Evolutionary conservation across 2,888 invertebrate species (phyloP).

Genomic region (Andrena bucephala): DNA sequence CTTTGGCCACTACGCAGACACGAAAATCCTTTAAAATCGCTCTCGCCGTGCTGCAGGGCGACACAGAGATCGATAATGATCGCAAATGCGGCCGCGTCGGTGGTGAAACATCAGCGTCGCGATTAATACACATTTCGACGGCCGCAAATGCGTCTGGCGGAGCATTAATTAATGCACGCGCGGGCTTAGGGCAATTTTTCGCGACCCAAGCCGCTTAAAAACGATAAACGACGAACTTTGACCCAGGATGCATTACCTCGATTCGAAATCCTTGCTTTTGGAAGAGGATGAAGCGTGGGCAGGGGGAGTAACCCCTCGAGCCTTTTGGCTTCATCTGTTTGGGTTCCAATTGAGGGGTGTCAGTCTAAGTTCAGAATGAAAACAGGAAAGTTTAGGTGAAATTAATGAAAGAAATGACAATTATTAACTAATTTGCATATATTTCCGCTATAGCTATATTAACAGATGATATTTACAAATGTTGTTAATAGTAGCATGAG

Average conservation of each 20-base stretch:
- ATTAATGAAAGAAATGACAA: too few relatives aligned
- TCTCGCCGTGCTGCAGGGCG: constrained; percentile 4
- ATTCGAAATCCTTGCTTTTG: neutral
- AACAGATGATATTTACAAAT: too few relatives aligned
- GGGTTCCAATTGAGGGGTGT: too few relatives aligned
- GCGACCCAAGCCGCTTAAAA: constrained; percentile 21
- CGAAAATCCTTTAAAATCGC: constrained; percentile 64
- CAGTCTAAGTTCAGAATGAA: too few relatives aligned
- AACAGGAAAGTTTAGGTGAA: too few relatives aligned
- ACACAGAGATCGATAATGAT: constrained; percentile 45
- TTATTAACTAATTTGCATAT: too few relatives aligned
- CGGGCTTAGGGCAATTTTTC: constrained; percentile 36
- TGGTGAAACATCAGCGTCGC: constrained; percentile 54
- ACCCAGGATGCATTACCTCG: neutral
- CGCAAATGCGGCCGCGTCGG: constrained; percentile 44
- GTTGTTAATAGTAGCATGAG: too few relatives aligned
- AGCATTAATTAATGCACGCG: constrained; percentile 50
- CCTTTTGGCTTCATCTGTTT: too few relatives aligned
- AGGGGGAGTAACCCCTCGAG: too few relatives aligned
- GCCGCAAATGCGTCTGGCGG: constrained; percentile 38
- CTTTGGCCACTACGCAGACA: constrained; percentile 36
- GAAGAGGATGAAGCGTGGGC: too few relatives aligned
- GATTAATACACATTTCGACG: constrained; percentile 56
- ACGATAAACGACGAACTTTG: constrained; percentile 16
- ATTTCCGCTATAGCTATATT: too few relatives aligned